Percentiles rank a stretch among this genome's conserved stretches.
These are phyloP conservation scores for Polylopha cassiicola DNA, from an alignment of 2,888 invertebrate species.

Conservation along the genomic window DNA sequence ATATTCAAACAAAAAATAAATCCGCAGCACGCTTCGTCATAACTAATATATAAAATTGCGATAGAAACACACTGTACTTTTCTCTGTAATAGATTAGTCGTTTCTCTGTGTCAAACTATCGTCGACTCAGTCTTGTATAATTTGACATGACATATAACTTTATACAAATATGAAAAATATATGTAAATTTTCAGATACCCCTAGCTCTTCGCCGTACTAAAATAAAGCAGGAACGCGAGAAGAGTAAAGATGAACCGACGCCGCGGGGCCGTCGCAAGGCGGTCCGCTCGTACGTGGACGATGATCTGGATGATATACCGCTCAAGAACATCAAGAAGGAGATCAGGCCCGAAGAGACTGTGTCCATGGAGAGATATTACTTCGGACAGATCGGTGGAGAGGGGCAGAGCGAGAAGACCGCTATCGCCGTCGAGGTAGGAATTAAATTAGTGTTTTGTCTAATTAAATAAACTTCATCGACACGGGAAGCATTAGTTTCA, in stretches of 20 bases:
- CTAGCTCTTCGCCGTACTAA: conserved; percentile 60
- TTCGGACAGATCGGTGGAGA: conserved; percentile 75
- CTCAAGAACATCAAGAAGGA: conserved; percentile 66
- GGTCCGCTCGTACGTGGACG: conserved; percentile 51
- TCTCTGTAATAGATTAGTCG: too few relatives aligned
- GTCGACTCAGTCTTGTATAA: too few relatives aligned
- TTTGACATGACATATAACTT: too few relatives aligned
- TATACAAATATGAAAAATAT: not conserved
- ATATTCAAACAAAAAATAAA: too few relatives aligned
- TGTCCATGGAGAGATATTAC: conserved; percentile 80
- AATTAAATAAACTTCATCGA: not conserved
- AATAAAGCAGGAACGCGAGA: conserved; percentile 57
- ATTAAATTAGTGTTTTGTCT: not conserved
- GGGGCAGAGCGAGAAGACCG: conserved; percentile 30
- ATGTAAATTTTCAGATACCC: conserved; percentile 43
- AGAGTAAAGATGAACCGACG: conserved; percentile 27
- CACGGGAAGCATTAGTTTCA: too few relatives aligned
- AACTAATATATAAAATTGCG: too few relatives aligned
- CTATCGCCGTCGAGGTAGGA: conserved; percentile 63
- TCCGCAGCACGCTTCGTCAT: too few relatives aligned
- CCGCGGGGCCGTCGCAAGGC: conserved; percentile 50
- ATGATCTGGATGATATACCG: conserved; percentile 60
- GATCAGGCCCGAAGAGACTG: conserved; percentile 58
- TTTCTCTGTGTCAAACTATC: too few relatives aligned
- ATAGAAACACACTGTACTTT: too few relatives aligned